A percentile compares a stretch with the other conserved stretches of the same genome.
Evolutionary conservation across 2,113 vertebrate genomes (phyloP).

Genomic region (mouse (Mus musculus)): DNA sequence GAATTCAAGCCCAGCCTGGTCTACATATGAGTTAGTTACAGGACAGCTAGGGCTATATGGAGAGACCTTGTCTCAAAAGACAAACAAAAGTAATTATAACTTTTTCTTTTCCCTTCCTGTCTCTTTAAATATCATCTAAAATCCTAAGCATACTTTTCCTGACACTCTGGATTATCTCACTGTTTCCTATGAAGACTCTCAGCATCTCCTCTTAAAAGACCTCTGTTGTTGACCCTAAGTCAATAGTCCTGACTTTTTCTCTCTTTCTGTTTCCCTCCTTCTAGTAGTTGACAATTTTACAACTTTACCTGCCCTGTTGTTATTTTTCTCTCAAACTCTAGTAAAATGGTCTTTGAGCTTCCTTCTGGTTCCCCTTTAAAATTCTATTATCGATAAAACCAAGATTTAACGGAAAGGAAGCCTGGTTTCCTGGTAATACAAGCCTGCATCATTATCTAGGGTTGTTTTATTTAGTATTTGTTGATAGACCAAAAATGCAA

Average conservation of each 20-base stretch:
- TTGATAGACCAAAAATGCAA: constrained; percentile 1
- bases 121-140: background rate
- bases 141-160: background rate
- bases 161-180: background rate
- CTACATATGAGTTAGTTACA: background rate
- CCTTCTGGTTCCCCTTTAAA: background rate
- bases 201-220: background rate
- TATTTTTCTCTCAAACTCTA: background rate
- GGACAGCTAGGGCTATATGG: background rate
- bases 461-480: constrained; percentile 19
- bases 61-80: background rate
- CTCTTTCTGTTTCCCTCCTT: background rate
- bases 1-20: background rate
- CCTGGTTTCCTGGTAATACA: background rate
- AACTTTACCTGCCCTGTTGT: background rate
- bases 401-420: background rate
- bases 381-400: background rate
- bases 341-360: background rate
- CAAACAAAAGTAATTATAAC: background rate
- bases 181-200: background rate
- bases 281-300: background rate
- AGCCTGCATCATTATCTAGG: background rate
- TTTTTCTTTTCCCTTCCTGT: background rate
- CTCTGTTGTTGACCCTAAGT: background rate
- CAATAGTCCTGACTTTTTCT: background rate